phyloP scores from a whole-genome alignment of 2,888 invertebrate genomes.

The Spialia ferax region DNA sequence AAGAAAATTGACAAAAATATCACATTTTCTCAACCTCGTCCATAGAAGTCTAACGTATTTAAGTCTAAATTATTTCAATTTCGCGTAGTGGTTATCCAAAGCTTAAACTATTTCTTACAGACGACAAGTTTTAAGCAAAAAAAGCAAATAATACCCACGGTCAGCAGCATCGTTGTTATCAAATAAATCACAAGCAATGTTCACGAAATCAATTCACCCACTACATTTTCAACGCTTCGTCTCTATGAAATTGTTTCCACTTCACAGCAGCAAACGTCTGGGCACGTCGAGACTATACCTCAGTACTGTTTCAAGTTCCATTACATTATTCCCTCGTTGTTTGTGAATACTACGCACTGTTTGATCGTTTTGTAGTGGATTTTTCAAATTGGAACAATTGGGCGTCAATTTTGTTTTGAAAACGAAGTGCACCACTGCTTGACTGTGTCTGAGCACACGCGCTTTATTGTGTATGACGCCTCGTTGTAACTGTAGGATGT shows the following conservation, averaged over 20 bases:
- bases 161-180: constrained; percentile 59
- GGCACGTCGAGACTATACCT: constrained; percentile 51
- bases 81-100: neutral
- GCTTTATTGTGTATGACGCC: constrained; percentile 71
- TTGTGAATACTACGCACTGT: constrained; percentile 75
- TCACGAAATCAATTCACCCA: constrained; percentile 62
- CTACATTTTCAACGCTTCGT: constrained; percentile 68
- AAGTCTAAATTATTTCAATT: neutral
- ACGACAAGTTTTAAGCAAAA: constrained; percentile 9
- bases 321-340: constrained; percentile 55
- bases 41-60: too few relatives aligned
- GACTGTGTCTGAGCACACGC: constrained; percentile 62
- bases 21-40: too few relatives aligned
- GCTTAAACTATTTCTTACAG: neutral
- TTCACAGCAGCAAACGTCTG: constrained; percentile 49
- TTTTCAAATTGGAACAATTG: constrained; percentile 80
- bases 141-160: constrained; percentile 62
- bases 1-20: too few relatives aligned
- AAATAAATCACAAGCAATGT: constrained; percentile 50
- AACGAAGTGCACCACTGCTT: constrained; percentile 65
- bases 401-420: constrained; percentile 77
- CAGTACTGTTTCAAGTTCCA: constrained; percentile 49
- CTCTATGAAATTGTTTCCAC: constrained; percentile 54
- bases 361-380: constrained; percentile 79
- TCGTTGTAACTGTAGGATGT: constrained; percentile 62